These are phyloP conservation scores for Ailuropoda melanoleuca DNA, from an alignment of 2,113 vertebrate genomes.

Conservation along the genomic window DNA sequence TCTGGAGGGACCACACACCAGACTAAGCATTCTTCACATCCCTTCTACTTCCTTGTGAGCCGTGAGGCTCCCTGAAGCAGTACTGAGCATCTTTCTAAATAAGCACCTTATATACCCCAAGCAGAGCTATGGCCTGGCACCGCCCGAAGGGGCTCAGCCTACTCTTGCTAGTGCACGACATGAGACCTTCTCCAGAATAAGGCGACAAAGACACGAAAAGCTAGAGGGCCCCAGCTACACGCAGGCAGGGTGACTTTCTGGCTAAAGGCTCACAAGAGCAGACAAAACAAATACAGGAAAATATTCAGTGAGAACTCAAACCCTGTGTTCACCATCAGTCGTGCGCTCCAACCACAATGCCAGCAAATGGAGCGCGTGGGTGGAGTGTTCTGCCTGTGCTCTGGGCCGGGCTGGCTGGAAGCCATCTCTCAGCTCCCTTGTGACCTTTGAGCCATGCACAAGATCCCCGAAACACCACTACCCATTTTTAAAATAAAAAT, in stretches of 20 bases:
- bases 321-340: not conserved
- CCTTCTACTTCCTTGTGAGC: not conserved
- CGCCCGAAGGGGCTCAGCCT: not conserved
- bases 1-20: not conserved
- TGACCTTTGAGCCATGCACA: not conserved
- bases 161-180: not conserved
- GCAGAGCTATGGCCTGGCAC: not conserved
- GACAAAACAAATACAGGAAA: not conserved
- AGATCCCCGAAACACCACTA: not conserved
- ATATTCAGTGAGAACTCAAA: not conserved
- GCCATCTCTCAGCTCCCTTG: not conserved
- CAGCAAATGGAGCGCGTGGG: accelerated
- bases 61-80: not conserved
- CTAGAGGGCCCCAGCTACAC: not conserved
- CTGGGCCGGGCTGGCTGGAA: not conserved
- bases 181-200: not conserved
- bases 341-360: too few relatives aligned
- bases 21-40: not conserved
- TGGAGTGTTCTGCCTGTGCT: too few relatives aligned
- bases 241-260: not conserved
- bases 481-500: slow-evolving; percentile 10
- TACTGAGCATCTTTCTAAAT: not conserved
- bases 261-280: not conserved
- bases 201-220: not conserved
- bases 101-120: not conserved